Base-by-base conservation (phyloP, 2,888 invertebrate genomes). In the Mellilla xanthometata region DNA sequence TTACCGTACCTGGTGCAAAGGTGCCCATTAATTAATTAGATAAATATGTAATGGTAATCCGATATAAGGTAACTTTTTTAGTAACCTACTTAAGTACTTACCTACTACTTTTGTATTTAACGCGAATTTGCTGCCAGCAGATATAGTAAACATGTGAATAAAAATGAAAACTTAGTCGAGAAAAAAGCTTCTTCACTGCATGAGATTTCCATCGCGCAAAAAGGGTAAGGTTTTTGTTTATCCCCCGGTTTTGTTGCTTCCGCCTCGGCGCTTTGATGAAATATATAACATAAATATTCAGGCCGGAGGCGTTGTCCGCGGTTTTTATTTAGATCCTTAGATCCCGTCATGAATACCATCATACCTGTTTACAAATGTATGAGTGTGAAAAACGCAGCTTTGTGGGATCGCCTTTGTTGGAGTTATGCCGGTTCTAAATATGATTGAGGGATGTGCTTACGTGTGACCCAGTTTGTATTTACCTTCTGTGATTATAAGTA, bases 211-310 rank as follows among this genome's bases (percentile, higher is more conserved):
- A 48, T 29, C 26, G 28, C 33, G 41, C 47, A 48, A 48, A 47
- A 48, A 42, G 47, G 41, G 47, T 42, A 41, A 41, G 38, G 41
- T 82, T 85, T 85, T 81, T 81, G 81, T 80, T 80, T 75, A 77
- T 79, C 78, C 83, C 77, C 61, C 52, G 72, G 69, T 75, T 62
- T 58, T 60, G 60, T 57, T 64, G 61, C 64, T 66, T 72, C 69
- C 68, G 66, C 65, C 62, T 62, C 63, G 65, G 62, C 64, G 56
- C 58, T 68, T 72, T 74, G 74, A 72, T 74, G 72, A 71, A 74
- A 77, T 54, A 54, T 54, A 54, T 39, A 44, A 51, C 50, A 54
- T 58, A 56, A 56, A 60, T 56, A 55, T 58, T 52, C 52, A 49
- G 36, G 34, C 43, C 49, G 29, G 49, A 50, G 51, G 62, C 50